Evolutionary conservation across 2,113 vertebrate genomes (phyloP).

Genomic region (Acrocephalus kingi): DNA sequence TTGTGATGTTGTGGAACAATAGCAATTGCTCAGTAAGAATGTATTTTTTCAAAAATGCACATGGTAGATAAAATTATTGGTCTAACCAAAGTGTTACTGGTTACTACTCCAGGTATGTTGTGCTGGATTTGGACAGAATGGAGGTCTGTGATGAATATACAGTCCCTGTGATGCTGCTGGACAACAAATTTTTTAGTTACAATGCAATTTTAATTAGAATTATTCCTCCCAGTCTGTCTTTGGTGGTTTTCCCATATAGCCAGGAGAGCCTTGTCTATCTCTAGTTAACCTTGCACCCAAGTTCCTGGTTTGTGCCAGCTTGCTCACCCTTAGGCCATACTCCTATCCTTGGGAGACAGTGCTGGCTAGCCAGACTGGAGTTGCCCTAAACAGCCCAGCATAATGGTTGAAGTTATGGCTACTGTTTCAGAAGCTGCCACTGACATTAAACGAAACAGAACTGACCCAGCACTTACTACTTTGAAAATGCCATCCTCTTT

Average conservation of each 20-base stretch:
- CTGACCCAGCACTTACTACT: background rate
- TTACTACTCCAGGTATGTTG: background rate
- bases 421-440: background rate
- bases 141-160: background rate
- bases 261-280: background rate
- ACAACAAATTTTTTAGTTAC: background rate
- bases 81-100: background rate
- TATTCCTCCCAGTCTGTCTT: background rate
- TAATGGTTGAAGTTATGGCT: background rate
- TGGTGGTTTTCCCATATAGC: background rate
- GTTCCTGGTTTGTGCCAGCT: background rate
- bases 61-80: background rate
- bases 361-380: background rate
- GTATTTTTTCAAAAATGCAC: background rate
- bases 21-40: background rate
- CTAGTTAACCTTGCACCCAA: background rate
- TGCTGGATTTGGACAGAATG: background rate
- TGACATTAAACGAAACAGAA: background rate
- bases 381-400: background rate
- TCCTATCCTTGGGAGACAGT: background rate
- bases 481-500: slow-evolving; percentile 12
- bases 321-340: background rate
- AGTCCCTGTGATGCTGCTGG: background rate
- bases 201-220: background rate
- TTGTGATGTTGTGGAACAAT: background rate